phyloP scores from a whole-genome alignment of 2,797 vertebrate genomes.

The Cuculus canorus region DNA sequence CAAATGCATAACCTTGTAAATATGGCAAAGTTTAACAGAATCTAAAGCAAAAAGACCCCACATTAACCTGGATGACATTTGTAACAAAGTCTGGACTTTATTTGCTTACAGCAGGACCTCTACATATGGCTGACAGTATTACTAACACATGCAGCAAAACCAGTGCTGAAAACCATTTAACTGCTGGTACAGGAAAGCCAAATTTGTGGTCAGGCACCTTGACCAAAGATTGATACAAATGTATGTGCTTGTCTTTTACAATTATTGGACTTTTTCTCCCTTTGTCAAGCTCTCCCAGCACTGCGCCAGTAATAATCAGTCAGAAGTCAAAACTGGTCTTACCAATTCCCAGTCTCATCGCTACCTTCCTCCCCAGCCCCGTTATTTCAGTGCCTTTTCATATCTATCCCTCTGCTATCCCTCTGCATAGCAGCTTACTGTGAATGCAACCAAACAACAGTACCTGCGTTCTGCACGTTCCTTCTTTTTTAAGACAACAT shows the following conservation, averaged over 20 bases:
- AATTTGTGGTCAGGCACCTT: background rate
- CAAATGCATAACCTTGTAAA: background rate
- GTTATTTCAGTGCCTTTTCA: background rate
- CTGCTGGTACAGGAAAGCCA: background rate
- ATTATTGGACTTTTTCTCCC: background rate
- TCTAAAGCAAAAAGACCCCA: background rate
- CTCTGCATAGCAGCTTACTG: background rate
- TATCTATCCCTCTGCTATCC: no score
- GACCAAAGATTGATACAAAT: background rate
- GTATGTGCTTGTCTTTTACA: background rate
- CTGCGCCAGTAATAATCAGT: background rate
- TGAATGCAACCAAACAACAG: background rate
- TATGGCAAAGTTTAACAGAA: background rate
- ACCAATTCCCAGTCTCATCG: accelerated
- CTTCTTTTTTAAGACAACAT: conserved; percentile 94
- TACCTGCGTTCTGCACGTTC: conserved; percentile 95
- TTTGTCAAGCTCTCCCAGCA: background rate
- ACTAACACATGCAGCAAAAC: background rate
- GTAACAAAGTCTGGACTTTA: background rate
- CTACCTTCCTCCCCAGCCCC: background rate
- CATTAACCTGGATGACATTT: background rate
- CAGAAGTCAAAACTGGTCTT: background rate
- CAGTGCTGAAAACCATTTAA: background rate
- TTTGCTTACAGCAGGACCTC: background rate
- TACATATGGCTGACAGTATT: background rate